Base-by-base conservation (phyloP, 2,888 invertebrate species). In the Leptopilina myrica region DNA sequence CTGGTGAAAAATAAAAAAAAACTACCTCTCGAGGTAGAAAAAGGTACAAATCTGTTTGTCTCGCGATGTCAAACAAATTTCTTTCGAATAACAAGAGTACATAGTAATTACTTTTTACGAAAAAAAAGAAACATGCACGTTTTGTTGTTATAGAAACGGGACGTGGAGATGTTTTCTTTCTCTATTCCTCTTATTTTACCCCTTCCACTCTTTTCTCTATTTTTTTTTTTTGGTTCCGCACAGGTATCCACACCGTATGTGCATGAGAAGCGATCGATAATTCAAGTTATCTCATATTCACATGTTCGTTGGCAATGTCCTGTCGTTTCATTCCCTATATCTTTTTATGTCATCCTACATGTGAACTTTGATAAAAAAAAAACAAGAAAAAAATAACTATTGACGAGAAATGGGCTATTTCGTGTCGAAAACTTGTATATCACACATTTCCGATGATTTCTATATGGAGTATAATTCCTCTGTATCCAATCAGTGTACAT, bases 251-350 rank as follows among this genome's bases (percentile, higher is more conserved):
- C 46, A 7, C 7, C 49, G 49, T 49, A 49, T 49, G 12, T 66
- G 62, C 76, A 43, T 73, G 78, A 79, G 43, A 76, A 78, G 65
- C 82, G 82, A 84, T 82, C 82, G 84, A 82, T 84, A 79, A 75
- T 80, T 78, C 65, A 80, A 79, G 80, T 80, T 79, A 84, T 82
- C 81, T 76, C 79, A 79, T 82, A 81, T 84, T 82, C 82, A 69
- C 77, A 80, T 80, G 78, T 79, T 53, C 79, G 78, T 76, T 67
- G 79, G 53, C 79, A 82, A 81, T 81, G 80, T 82, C 79, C 77
- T 73, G 76, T 56, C 76, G 66, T 77, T 78, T 82, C 79, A 79
- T 82, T 84, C 78, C 80, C 79, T 79, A 80, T 81, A 80, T 82
- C 79, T 81, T 79, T 80, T 84, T 82, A 77, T 56, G 26, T 20